Conservation (phyloP, 2,888 invertebrate genomes). For the Melieria crassipennis region DNA sequence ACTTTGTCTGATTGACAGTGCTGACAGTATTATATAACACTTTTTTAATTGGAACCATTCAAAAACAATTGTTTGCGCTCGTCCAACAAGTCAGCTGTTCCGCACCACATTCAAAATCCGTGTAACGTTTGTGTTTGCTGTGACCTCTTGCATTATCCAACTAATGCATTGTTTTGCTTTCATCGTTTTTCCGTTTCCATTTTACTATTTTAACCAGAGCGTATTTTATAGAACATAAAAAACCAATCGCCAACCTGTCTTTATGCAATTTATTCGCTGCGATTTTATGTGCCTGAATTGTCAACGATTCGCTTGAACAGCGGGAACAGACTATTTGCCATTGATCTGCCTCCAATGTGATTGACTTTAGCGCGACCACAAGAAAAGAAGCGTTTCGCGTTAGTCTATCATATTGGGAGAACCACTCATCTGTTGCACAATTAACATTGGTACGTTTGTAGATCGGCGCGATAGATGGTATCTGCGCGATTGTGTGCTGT, state of each 20-base stretch:
- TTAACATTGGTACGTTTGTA: conserved; percentile 1
- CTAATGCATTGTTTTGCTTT: too few relatives aligned
- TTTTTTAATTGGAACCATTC: too few relatives aligned
- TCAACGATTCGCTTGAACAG: conserved; percentile 44
- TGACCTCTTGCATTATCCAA: too few relatives aligned
- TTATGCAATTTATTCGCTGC: not conserved
- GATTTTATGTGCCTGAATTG: conserved; percentile 23
- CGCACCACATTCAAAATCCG: too few relatives aligned
- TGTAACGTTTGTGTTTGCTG: too few relatives aligned
- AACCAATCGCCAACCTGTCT: conserved; percentile 16
- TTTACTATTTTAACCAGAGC: not conserved
- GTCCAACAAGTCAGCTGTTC: too few relatives aligned
- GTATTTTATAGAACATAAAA: too few relatives aligned
- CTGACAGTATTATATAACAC: too few relatives aligned
- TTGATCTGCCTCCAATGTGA: conserved; percentile 28
- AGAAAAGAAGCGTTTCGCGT: conserved; percentile 27
- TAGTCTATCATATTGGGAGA: conserved; percentile 1
- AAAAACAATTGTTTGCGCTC: too few relatives aligned
- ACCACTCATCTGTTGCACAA: not conserved
- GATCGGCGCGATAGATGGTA: too few relatives aligned
- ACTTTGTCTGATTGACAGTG: too few relatives aligned
- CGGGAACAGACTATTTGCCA: conserved; percentile 45
- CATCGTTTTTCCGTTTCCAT: not conserved
- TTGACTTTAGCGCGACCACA: conserved; percentile 9
- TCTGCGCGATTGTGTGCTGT: not conserved